Percentiles rank a stretch among this genome's conserved stretches.
These are phyloP conservation scores for Paragorgia papillata DNA, from an alignment of 92 coral and sea anemone species.

Conservation along the genomic window DNA sequence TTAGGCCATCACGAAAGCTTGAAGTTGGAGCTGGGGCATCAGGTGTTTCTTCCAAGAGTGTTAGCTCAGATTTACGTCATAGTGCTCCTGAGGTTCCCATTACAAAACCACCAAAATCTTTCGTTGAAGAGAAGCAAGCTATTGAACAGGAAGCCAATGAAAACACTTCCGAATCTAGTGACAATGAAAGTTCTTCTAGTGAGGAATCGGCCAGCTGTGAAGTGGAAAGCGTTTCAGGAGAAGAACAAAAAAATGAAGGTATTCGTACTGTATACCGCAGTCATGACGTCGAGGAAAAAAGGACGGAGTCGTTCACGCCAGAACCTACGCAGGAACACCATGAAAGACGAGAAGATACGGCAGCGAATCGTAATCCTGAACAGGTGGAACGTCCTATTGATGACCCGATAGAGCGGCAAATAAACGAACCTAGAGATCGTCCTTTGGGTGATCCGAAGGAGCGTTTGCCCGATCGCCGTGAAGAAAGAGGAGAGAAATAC, in stretches of 20 bases:
- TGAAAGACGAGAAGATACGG: slow-evolving; percentile 38
- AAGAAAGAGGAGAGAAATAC: slow-evolving; percentile 13
- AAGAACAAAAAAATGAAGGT: slow-evolving; percentile 1
- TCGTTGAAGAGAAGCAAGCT: neutral
- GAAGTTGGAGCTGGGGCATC: neutral
- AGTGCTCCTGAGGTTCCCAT: neutral
- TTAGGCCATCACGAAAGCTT: neutral
- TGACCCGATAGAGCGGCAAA: slow-evolving; percentile 62
- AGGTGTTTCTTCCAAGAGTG: neutral
- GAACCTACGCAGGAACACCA: slow-evolving; percentile 29
- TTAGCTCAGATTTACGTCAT: neutral
- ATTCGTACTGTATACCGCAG: neutral
- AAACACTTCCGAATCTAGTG: slow-evolving; percentile 31
- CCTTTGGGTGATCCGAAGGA: slow-evolving; percentile 61
- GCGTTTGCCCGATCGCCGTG: slow-evolving; percentile 21
- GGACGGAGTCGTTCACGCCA: neutral
- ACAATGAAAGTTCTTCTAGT: slow-evolving; percentile 29
- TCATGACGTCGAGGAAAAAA: neutral
- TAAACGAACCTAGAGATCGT: slow-evolving; percentile 69
- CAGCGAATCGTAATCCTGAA: slow-evolving; percentile 63
- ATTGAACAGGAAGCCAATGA: neutral
- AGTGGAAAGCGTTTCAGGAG: slow-evolving; percentile 29
- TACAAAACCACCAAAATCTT: neutral
- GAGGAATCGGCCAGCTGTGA: slow-evolving; percentile 21
- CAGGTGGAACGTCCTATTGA: slow-evolving; percentile 74